Conservation (phyloP, 1,140 invertebrate genomes). For the Micrasema longulum region DNA sequence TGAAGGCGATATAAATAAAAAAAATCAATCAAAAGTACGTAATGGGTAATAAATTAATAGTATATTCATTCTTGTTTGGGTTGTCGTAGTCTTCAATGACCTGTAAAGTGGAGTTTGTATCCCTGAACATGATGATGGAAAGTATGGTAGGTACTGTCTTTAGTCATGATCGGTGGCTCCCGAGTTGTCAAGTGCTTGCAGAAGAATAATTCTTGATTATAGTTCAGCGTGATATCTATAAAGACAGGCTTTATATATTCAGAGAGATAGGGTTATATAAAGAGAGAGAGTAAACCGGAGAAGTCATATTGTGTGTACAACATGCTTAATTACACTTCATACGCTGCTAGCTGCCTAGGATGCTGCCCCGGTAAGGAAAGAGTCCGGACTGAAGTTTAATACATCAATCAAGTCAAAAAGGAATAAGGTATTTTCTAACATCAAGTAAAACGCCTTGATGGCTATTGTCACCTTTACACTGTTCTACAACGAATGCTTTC, state of each 20-base stretch:
- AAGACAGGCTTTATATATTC: conserved; percentile 37
- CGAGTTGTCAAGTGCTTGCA: conserved; percentile 34
- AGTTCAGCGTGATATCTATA: conserved; percentile 38
- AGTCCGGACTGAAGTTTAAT: not conserved
- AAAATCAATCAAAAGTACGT: no score
- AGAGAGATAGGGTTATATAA: conserved; percentile 26
- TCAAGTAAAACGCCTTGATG: no score
- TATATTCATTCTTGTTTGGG: not conserved
- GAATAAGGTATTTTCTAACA: no score
- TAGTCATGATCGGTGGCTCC: conserved; percentile 28
- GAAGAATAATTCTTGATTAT: conserved; percentile 35
- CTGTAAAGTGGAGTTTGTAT: conserved; percentile 11
- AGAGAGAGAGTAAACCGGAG: conserved; percentile 45
- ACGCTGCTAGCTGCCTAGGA: no score
- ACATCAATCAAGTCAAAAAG: no score
- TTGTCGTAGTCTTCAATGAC: not conserved
- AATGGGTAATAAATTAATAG: not conserved
- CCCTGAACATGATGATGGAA: not conserved
- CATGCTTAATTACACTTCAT: conserved; percentile 34
- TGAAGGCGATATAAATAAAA: not conserved
- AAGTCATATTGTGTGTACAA: conserved; percentile 47
- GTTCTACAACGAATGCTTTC: no score
- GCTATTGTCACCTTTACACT: no score
- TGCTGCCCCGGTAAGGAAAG: not conserved
- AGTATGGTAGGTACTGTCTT: not conserved